Base-by-base conservation (phyloP, 2,888 invertebrate species). In the Drosophila aldrichi region DNA sequence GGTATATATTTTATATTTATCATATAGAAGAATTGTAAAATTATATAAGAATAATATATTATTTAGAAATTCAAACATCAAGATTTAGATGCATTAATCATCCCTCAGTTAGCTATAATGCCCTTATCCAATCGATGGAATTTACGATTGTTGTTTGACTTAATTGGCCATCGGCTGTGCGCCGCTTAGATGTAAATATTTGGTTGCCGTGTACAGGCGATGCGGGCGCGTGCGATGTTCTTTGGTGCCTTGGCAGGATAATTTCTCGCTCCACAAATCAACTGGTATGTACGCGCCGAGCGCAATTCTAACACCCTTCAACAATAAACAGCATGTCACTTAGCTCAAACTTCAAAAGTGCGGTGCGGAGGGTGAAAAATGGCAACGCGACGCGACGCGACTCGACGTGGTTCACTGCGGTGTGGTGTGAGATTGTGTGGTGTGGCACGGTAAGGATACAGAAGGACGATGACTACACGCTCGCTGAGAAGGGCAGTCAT, bases 251-350 rank as follows among this genome's bases (percentile, higher is more conserved):
- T 89, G 88, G 84, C 84, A 89, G 86, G 89, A 90, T 90, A 89
- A 89, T 90, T 90, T 89, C 89, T 89, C 82, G 88, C 88, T 80
- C 81, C 81, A 81, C 82, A 80, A 82, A 82, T 82, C 78, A 80
- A 80, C 79, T 78, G 77, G 69, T 82, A 57, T 79, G 75, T 76
- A 56, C 68, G 76, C 70, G 61, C 66, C 70, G 90, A 89, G 92
- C 84, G 84, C 91, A 90, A 92, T 92, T 92, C 91, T 92, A 92
- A 92, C 92, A 92, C 92, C 91, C 92, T 91, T 92, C 91, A 91
- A 92, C 92, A 92, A 92, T 92, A 92, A 92, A 92, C 92, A 92
- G 92, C 92, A 91, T 92, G 92, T 92, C 92, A 92, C 92, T 92
- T 92, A 91, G 92, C 90, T 91, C 90, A 91, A 91, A 91, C 91